Base-by-base conservation (phyloP, 2,797 vertebrate genomes). In the Crenuchus spilurus region DNA sequence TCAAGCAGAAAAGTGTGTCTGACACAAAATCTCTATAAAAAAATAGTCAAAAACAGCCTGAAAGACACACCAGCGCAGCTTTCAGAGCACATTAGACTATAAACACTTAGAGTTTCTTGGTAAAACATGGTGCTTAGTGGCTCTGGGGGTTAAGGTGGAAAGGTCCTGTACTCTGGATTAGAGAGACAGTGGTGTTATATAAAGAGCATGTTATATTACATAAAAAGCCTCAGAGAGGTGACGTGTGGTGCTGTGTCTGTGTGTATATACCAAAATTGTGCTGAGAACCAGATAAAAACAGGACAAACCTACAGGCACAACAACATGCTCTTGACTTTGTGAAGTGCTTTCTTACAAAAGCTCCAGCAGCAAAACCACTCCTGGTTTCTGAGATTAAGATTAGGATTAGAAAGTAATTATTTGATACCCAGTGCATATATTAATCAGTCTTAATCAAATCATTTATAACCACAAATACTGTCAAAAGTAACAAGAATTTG, bases 1-100 rank as follows among this genome's bases (percentile, higher is more conserved):
- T 66, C 64, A 76, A 8, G 52, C 69, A 66, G 58, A 65, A 72
- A 64, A 61, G 22, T 30, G 58, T 5, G 24, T 24, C 20, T 28
- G 10, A 57, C 66, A 70, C 48, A 54, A 52, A 67, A 74, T 60
- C 55, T 33, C 22, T 64, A 28, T 7, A 41, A 26, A n/a, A n/a
- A n/a, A n/a, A n/a, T n/a, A n/a, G n/a, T n/a, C n/a, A n/a, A n/a
- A 26, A 11, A 62, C 39, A 28, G n/a, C 2, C 10, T n/a, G n/a
- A n/a, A n/a, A 65, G 41, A 22, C 41, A 13, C 14, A 14, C 18
- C 9, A 10, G n/a, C 10, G 22, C 13, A 39, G 35, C 10, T 41
- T 61, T 26, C 18, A 8, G 5, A 37, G 49, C 24, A 39, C 33
- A 67, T 74, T 58, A 58, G 28, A 28, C 51, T 57, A 9, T 22